These are phyloP conservation scores for Noctua comes DNA, from an alignment of 2,888 invertebrate genomes.

Conservation along the genomic window DNA sequence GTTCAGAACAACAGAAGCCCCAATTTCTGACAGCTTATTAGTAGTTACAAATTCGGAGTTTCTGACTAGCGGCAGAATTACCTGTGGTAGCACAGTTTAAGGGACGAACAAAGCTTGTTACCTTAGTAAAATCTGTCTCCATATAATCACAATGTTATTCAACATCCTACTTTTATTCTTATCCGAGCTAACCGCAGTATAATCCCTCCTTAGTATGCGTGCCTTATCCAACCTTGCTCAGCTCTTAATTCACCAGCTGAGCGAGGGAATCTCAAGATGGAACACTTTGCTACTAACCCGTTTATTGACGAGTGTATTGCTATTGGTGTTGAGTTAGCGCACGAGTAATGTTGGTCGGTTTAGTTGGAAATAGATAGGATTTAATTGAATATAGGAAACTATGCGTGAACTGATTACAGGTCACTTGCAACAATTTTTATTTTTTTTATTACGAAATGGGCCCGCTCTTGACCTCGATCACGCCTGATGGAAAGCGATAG, in stretches of 20 bases:
- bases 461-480: too few relatives aligned
- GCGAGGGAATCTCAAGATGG: conserved; percentile 11
- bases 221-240: conserved; percentile 24
- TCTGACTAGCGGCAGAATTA: background rate
- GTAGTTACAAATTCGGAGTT: background rate
- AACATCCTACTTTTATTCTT: background rate
- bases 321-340: background rate
- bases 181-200: background rate
- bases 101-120: background rate
- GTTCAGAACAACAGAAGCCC: too few relatives aligned
- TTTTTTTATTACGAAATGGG: too few relatives aligned
- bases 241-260: conserved; percentile 36
- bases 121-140: background rate
- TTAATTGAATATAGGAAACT: background rate
- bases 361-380: background rate
- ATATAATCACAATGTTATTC: background rate
- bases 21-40: too few relatives aligned
- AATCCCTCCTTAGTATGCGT: conserved; percentile 29
- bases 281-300: conserved; percentile 12
- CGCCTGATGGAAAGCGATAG: too few relatives aligned
- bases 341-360: background rate
- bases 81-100: background rate
- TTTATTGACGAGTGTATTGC: conserved; percentile 10
- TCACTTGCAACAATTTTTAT: background rate
- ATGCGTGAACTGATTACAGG: background rate